Percentiles rank a stretch among this genome's conserved stretches.
Conservation (phyloP, 2,888 invertebrate species). For the Hypercompe scribonia region DNA sequence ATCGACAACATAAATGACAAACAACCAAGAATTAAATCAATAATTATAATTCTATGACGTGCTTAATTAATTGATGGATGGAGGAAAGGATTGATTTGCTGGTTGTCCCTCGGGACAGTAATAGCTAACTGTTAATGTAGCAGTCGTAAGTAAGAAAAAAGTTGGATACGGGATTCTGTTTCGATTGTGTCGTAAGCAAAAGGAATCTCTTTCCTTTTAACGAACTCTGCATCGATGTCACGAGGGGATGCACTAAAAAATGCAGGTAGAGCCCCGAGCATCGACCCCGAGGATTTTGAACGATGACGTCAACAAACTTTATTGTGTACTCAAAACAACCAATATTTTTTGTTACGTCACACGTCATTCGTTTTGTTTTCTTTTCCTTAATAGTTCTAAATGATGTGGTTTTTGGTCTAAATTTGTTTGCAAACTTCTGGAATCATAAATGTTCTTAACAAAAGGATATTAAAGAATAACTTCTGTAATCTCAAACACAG, state of each 20-base stretch:
- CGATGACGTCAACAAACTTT: conserved; percentile 74
- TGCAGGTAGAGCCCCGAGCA: conserved; percentile 83
- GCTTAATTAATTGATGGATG: background rate
- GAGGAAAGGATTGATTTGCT: conserved; percentile 21
- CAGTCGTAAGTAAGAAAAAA: conserved; percentile 28
- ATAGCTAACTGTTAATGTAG: conserved; percentile 28
- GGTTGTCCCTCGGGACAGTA: conserved; percentile 8
- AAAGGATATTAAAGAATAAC: conserved; percentile 29
- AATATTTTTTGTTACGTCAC: conserved; percentile 52
- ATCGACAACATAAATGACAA: background rate
- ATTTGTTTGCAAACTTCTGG: conserved; percentile 21
- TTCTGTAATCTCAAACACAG: conserved; percentile 52
- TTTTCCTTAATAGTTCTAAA: conserved; percentile 25
- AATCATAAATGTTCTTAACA: background rate
- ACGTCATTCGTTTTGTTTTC: conserved; percentile 22
- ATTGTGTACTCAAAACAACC: conserved; percentile 62
- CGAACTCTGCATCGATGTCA: conserved; percentile 73
- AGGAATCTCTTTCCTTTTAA: conserved; percentile 63
- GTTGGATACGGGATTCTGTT: conserved; percentile 29
- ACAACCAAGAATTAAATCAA: background rate
- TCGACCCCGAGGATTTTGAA: conserved; percentile 78
- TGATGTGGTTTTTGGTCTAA: conserved; percentile 32
- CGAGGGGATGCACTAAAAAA: conserved; percentile 82
- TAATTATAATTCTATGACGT: background rate
- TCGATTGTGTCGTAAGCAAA: conserved; percentile 36